Evolutionary conservation across 2,797 vertebrate species (phyloP).

Genomic region (Pangasius djambal): DNA sequence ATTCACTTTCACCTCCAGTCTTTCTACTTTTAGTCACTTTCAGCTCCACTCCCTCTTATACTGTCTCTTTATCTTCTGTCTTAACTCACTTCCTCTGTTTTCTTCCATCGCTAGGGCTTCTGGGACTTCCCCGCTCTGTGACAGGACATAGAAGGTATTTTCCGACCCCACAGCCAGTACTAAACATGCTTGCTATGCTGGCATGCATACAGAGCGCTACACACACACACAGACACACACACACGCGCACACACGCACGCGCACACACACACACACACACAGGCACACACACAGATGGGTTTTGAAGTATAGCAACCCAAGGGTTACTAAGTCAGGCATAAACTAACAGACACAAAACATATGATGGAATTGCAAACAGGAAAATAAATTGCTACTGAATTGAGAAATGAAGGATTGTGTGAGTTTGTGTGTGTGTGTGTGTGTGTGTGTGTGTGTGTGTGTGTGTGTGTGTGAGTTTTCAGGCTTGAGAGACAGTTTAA

Average conservation of each 20-base stretch:
- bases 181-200: background rate
- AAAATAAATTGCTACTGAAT: background rate
- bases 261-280: too few species aligned
- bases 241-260: too few species aligned
- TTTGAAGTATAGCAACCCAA: background rate
- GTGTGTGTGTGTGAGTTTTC: background rate
- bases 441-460: too few species aligned
- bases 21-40: too few species aligned
- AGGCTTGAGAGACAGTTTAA: background rate
- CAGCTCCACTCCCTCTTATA: too few species aligned
- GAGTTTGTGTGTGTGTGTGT: too few species aligned
- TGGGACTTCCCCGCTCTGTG: constrained; percentile 52
- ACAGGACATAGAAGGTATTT: constrained; percentile 52
- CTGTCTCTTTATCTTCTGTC: too few species aligned
- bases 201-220: background rate
- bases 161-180: constrained; percentile 42
- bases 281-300: too few species aligned
- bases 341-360: background rate
- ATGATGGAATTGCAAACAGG: background rate
- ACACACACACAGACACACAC: background rate
- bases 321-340: background rate
- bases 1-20: too few species aligned
- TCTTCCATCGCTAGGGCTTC: constrained; percentile 11
- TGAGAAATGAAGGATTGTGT: background rate
- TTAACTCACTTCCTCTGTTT: background rate